Evolutionary conservation across 2,888 invertebrate genomes (phyloP).

Genomic region (Lymantria monacha): DNA sequence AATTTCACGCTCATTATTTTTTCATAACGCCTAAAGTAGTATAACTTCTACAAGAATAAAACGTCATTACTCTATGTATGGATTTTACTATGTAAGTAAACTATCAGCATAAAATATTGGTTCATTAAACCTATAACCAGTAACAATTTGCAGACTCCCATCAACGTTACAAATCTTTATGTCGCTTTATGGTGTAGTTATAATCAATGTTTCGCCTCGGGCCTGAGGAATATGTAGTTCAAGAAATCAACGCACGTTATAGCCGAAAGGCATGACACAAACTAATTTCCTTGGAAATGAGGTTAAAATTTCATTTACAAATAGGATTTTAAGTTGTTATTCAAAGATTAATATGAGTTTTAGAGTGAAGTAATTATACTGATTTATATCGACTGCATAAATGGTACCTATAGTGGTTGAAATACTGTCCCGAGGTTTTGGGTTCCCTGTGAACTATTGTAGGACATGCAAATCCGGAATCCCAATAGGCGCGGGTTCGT

Average conservation of each 20-base stretch:
- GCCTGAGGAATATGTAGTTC: slow-evolving; percentile 11
- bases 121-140: slow-evolving; percentile 12
- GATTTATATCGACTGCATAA: too few relatives aligned
- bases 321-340: too few relatives aligned
- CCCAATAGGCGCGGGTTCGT: too few relatives aligned
- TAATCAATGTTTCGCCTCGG: slow-evolving; percentile 23
- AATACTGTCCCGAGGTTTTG: too few relatives aligned
- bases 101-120: slow-evolving; percentile 4
- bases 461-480: too few relatives aligned
- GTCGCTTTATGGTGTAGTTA: slow-evolving; percentile 21
- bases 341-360: too few relatives aligned
- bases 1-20: too few relatives aligned
- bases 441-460: too few relatives aligned
- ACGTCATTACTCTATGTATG: not conserved
- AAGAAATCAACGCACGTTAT: slow-evolving; percentile 23
- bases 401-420: too few relatives aligned
- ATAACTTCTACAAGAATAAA: not conserved
- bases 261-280: not conserved
- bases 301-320: too few relatives aligned
- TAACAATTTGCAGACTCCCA: slow-evolving; percentile 22
- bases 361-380: too few relatives aligned
- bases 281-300: not conserved
- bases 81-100: slow-evolving; percentile 1
- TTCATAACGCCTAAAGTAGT: too few relatives aligned
- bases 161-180: not conserved